Percentiles rank a stretch among this genome's conserved stretches.
phyloP scores from a whole-genome alignment of 2,888 invertebrate genomes.

The Spodoptera picta region DNA sequence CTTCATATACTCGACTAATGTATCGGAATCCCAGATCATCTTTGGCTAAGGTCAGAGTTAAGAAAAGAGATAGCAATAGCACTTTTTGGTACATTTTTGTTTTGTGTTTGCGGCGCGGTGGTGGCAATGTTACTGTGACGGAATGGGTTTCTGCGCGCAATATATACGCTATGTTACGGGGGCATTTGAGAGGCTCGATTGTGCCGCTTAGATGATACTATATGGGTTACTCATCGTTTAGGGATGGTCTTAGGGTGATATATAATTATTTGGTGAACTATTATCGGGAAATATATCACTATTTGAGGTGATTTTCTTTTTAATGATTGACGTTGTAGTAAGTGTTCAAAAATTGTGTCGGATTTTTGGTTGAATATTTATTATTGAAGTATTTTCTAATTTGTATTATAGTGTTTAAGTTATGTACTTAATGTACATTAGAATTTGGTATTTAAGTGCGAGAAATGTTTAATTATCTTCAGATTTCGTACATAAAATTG shows the following conservation, averaged over 20 bases:
- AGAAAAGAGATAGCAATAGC: slow-evolving; percentile 65
- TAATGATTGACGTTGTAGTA: neutral
- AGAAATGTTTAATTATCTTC: no score
- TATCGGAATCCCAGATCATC: slow-evolving; percentile 90
- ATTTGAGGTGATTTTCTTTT: no score
- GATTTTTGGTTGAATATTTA: no score
- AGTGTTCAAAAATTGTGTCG: neutral
- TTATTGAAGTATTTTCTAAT: no score
- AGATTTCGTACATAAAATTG: no score
- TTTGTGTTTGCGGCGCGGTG: slow-evolving; percentile 73
- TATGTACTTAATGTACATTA: no score
- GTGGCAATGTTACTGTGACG: slow-evolving; percentile 87
- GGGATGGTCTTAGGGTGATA: slow-evolving; percentile 7
- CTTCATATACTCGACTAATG: slow-evolving; percentile 92
- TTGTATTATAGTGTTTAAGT: no score
- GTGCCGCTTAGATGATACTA: slow-evolving; percentile 15
- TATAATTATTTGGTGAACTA: accelerated
- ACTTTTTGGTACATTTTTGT: slow-evolving; percentile 75
- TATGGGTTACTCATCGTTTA: slow-evolving; percentile 9
- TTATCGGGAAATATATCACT: neutral
- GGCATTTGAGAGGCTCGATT: slow-evolving; percentile 40
- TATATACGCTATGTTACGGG: slow-evolving; percentile 76
- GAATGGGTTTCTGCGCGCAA: slow-evolving; percentile 64
- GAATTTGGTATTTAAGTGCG: no score
- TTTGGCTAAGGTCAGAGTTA: slow-evolving; percentile 58